Evolutionary conservation across 2,113 vertebrate genomes (phyloP).

Genomic region (Alces alces): DNA sequence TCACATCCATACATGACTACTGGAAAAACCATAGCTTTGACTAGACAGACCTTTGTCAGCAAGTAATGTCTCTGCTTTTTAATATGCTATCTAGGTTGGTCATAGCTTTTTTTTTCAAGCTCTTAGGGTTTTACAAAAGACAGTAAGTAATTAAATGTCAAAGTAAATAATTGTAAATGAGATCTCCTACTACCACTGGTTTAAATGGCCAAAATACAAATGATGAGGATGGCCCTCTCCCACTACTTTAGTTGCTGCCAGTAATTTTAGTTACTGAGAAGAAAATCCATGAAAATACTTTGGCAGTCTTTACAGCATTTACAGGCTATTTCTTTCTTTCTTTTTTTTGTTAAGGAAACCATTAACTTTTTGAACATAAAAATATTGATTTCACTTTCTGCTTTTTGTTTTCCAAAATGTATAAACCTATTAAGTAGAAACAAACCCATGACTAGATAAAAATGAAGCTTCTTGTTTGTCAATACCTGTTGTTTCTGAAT

Average conservation of each 20-base stretch:
- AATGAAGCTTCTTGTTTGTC: neutral
- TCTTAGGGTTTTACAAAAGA: neutral
- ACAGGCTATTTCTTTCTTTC: neutral
- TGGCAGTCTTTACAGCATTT: neutral
- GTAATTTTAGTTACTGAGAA: neutral
- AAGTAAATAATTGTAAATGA: neutral
- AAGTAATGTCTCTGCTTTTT: neutral
- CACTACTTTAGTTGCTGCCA: neutral
- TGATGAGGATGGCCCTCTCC: neutral
- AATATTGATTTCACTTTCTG: neutral
- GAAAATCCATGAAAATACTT: neutral
- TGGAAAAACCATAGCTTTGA: neutral
- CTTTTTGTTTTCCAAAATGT: neutral
- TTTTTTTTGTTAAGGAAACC: neutral
- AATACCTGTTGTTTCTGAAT: neutral
- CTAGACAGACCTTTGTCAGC: neutral
- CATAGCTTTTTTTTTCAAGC: neutral
- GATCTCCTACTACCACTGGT: neutral
- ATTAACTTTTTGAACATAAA: neutral
- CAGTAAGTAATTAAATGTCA: neutral
- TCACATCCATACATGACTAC: neutral
- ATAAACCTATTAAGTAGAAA: neutral
- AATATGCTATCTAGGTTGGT: neutral
- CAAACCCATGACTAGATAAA: neutral
- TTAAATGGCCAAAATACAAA: neutral